Base-by-base conservation (phyloP, 2,113 vertebrate genomes). In the Charina bottae region DNA sequence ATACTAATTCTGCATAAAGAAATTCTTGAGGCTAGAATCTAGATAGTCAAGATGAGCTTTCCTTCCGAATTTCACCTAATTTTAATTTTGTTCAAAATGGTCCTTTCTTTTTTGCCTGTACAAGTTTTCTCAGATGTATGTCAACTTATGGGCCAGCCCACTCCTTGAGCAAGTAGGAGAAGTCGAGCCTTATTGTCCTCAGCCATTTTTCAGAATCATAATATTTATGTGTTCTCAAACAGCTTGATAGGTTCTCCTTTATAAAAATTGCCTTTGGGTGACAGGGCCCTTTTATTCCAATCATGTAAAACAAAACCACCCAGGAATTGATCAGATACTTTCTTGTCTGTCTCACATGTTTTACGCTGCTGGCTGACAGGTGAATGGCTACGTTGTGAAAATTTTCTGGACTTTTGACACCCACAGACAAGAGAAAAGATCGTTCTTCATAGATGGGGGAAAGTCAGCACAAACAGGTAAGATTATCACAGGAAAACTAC, bases 391-490 rank as follows among this genome's bases (percentile, higher is more conserved):
- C 0, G 90, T 98, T 8, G 98, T 99, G 92, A 97, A 98, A 64
- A 96, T 99, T 90, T 99, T 98, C 93, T 99, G 99, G 99, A 97
- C 98, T 11, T 99, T 99, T 9, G 98, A 99, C 91, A 94, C 96
- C 12, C 99, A 99, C 90, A 97, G 98, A 85, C 99, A 98, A 94
- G 99, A 99, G 92, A 99, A 97, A 96, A 98, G 90, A 93, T 98
- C 98, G 92, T 96, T 98, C 96, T 97, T 93, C 0, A 95, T 99
- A 86, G 96, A 93, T 28, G 98, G 97, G 72, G 96, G 93, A 12
- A 95, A 95, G 4, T 78, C 96, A 15, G 90, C 97, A 56, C 97
- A 99, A 58, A 98, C 93, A 97, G 98, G 99, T 99, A 97, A 93
- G 1, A 10, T 62, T 23, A 4, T 13, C 28, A 64, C 12, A 15